These are phyloP conservation scores for Tiaroga cobitis DNA, from an alignment of 2,797 vertebrate genomes.

Conservation along the genomic window DNA sequence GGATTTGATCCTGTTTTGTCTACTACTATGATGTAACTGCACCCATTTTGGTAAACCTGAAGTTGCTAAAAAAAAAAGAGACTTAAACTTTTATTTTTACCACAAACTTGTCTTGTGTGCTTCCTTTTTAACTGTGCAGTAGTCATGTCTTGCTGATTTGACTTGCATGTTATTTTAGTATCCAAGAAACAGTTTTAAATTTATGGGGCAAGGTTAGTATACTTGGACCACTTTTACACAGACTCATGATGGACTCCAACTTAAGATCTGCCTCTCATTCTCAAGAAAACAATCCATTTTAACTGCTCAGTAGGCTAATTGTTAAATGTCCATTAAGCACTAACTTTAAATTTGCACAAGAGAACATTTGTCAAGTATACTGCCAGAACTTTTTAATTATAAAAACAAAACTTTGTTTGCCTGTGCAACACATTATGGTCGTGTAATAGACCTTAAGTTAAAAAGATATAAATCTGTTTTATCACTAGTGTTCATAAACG, in stretches of 20 bases:
- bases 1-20: constrained; percentile 80
- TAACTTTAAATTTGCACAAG: background rate
- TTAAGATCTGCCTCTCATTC: background rate
- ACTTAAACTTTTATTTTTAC: constrained; percentile 83
- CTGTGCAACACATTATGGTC: background rate
- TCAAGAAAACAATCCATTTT: background rate
- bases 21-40: constrained; percentile 71
- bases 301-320: too few species aligned
- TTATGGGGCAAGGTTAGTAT: background rate
- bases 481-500: too few species aligned
- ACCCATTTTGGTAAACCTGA: constrained; percentile 75
- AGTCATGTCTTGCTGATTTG: background rate
- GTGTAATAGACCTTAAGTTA: background rate
- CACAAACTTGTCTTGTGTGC: constrained; percentile 67
- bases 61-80: constrained; percentile 77
- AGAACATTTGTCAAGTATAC: background rate
- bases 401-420: background rate
- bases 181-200: background rate
- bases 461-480: background rate
- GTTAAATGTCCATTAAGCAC: background rate
- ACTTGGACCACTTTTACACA: background rate
- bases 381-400: background rate
- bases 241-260: background rate
- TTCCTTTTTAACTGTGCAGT: background rate
- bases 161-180: background rate